phyloP scores from a whole-genome alignment of 2,797 vertebrate genomes.

The Halcyon chelicuti region DNA sequence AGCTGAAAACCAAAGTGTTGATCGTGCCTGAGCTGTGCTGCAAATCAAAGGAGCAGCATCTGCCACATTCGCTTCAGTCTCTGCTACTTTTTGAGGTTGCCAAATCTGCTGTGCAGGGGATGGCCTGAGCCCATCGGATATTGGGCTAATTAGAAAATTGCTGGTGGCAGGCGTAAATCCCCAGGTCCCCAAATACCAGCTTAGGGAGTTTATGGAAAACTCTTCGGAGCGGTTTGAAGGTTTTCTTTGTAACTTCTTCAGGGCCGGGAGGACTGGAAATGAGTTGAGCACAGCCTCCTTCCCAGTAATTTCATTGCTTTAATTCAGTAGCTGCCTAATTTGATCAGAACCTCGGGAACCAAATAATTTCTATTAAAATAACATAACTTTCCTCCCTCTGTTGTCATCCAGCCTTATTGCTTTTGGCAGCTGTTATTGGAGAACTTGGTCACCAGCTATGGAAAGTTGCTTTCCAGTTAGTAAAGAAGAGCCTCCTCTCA shows the following conservation, averaged over 20 bases:
- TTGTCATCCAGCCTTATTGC: constrained; percentile 36
- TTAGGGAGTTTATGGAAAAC: background rate
- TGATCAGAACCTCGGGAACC: constrained; percentile 59
- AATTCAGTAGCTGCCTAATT: constrained; percentile 68
- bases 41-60: background rate
- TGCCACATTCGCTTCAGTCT: background rate
- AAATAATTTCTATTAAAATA: constrained; percentile 64
- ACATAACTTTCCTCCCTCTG: constrained; percentile 29
- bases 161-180: constrained; percentile 42
- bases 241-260: constrained; percentile 42
- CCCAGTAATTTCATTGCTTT: constrained; percentile 66
- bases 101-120: background rate
- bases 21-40: background rate
- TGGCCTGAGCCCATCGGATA: background rate
- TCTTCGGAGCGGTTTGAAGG: background rate
- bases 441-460: constrained; percentile 3
- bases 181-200: constrained; percentile 9
- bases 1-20: background rate
- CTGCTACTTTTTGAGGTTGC: background rate
- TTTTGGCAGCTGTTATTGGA: constrained; percentile 37
- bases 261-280: background rate
- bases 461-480: constrained; percentile 7
- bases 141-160: constrained; percentile 53
- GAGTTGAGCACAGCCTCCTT: constrained; percentile 23
- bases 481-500: background rate